Base-by-base conservation (phyloP, 2,113 vertebrate species). In the Oreotrochilus melanogaster region DNA sequence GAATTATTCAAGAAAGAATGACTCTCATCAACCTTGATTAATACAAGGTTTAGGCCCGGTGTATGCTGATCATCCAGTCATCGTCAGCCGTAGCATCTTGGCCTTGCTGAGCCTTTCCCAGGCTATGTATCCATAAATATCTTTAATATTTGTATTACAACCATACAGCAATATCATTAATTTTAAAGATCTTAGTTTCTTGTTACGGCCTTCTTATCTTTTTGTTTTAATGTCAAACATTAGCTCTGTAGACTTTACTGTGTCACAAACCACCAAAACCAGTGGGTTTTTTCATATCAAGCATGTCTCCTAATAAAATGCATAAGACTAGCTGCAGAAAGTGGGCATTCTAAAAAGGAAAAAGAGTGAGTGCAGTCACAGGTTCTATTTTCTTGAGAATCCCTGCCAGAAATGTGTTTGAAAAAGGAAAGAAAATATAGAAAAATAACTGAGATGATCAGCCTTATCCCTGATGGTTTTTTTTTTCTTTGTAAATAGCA, bases 281-380 rank as follows among this genome's bases (percentile, higher is more conserved):
- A 22, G 35, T 37, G 4, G 37, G 0, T 0, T 8, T 37, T 72
- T 78, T 66, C 9, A 6, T 54, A 42, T 42, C 8, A 30, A 30
- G 57, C 5, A 12, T 2, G 0, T 42, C 56, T 70, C 10, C 7
- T 83, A 43, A 27, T 58, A 73, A 54, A 23, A 56, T 42, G 23
- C 16, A 14, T 28, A 75, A 45, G 2, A 19, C 18, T 76, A 18
- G 9, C 33, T 43, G 12, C 8, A 76, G 39, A 79, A 71, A 30
- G 8, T 57, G 6, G 12, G 10, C 18, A 25, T 57, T 21, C 28
- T 33, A 27, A 75, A 88, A 51, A 31, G 1, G 23, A 42, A 79
- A 64, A 2, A 10, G 11, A 91, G 5, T 53, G 19, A 89, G 7
- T 53, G 16, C 14, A 53, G 15, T 45, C n/a, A n/a, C 2, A 5